Evolutionary conservation across 2,797 vertebrate species (phyloP), one percentile per base, ranked within the genome.

Genomic region (Rousettus madagascariensis): DNA sequence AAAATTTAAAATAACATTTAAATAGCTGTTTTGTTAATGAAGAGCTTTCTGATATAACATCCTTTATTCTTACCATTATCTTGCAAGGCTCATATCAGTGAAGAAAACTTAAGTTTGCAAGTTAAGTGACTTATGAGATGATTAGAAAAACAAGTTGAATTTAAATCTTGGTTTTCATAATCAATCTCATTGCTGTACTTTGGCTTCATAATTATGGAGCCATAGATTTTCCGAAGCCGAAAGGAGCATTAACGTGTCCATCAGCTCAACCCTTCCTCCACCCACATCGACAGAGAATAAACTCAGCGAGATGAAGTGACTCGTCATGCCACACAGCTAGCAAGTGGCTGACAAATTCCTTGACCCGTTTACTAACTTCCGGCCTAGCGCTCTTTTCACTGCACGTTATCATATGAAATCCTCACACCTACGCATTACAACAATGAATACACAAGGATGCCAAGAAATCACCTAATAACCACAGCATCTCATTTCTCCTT

Each of bases 1-100:
- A 28, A 94, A 89, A 95, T 79, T 78, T 72, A 80, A 95, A 94
- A 72, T 69, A 91, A 84, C 38, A 83, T 69, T 77, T 75, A 20
- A 86, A 83, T 36, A 79, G 41, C 46, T 90, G 30, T 89, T 93
- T 63, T 90, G 26, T n/a, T 68, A 57, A 93, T 43, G 83, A 90
- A 74, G 69, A 84, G 26, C 6, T 91, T 86, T 85, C 46, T 9
- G 26, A 17, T 43, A 20, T 38, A 83, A 46, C 65, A 43, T 24
- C 24, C 33, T 91, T 77, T 82, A 61, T 36, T 7, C 33, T 79
- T 86, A 46, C 1, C 20, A 79, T 59, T 93, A 87, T 74, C 75
- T 74, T 77, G 41, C 85, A 13, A 92, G 49, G 22, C 16, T 86
- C 49, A 16, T 20, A 59, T 59, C 69, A 68, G 85, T 38, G 24